Base-by-base conservation (phyloP, 2,113 vertebrate species). In the Crotalus tigris region DNA sequence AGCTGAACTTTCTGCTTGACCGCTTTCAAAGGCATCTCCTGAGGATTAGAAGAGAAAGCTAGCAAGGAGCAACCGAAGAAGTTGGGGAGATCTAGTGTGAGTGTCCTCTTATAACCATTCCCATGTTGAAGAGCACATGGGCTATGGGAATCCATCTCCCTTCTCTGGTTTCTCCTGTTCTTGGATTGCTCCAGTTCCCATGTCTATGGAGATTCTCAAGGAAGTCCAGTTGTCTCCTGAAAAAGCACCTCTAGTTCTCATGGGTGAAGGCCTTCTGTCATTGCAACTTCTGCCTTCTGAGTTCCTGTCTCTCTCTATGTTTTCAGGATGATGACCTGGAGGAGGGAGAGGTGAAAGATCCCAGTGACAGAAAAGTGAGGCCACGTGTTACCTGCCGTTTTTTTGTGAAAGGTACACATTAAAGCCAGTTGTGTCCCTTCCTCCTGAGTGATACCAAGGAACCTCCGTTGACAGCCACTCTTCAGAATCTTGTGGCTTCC, bases 281-380 rank as follows among this genome's bases (percentile, higher is more conserved):
- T 59, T 21, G 44, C 17, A 39, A 10, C 54, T 39, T 53, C 49
- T 59, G 7, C 23, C 1, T 64, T 61, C 87, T 23, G 91, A 51
- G 39, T 49, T 21, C 86, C 6, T 92, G 93, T 90, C 95, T 94
- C 91, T 95, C 55, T 97, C 9, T 96, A 87, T 95, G 23, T 51
- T 97, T 97, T 92, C 97, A 99, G 99, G 99, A 99, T 58, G 99
- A 99, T 89, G 99, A 99, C 94, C 97, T 99, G 92, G 99, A 99
- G 90, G 99, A 99, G 94, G 99, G 99, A 0, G 99, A 99, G 95
- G 99, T 99, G 5, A 99, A 99, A 96, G 99, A 99, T 96, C 99
- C 99, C 87, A 99, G 98, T 0, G 99, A 99, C 96, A 97, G 99
- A 92, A 99, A 99, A 97, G 98, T 99, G 97, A 97, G 99, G 96